Conservation (phyloP, 2,113 vertebrate genomes). For the Anser cygnoides region DNA sequence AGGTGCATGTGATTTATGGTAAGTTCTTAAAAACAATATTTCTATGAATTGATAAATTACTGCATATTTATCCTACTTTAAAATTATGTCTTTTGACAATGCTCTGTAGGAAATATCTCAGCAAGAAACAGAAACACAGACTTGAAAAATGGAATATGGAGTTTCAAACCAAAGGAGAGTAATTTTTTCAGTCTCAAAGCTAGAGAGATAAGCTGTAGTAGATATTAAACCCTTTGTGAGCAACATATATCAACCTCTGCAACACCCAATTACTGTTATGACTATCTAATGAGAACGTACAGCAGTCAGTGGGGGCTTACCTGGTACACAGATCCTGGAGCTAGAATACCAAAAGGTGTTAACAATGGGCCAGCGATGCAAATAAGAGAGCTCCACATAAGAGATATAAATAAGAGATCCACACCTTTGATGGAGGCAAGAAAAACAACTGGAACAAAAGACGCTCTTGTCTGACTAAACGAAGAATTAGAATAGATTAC, state of each 20-base stretch:
- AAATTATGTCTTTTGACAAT: conserved; percentile 13
- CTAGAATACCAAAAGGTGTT: not conserved
- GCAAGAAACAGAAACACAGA: not conserved
- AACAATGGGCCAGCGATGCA: not conserved
- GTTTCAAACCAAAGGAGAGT: not conserved
- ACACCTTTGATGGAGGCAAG: not conserved
- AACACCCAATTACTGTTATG: not conserved
- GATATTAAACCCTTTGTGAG: not conserved
- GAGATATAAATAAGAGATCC: not conserved
- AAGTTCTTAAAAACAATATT: conserved; percentile 21
- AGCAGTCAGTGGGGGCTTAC: not conserved
- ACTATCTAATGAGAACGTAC: not conserved
- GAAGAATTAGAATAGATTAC: not conserved
- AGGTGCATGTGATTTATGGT: not conserved
- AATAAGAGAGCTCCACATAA: not conserved
- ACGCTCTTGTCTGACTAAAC: not conserved
- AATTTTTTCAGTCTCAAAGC: not conserved
- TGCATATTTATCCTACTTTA: not conserved
- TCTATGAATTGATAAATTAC: conserved; percentile 17
- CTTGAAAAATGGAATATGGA: not conserved
- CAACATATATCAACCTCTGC: not conserved
- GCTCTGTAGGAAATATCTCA: not conserved
- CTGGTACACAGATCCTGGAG: not conserved
- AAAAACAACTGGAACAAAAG: not conserved
- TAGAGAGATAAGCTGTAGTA: not conserved